Evolutionary conservation across 2,113 vertebrate species (phyloP).

Genomic region (Ancistrus triradiatus): DNA sequence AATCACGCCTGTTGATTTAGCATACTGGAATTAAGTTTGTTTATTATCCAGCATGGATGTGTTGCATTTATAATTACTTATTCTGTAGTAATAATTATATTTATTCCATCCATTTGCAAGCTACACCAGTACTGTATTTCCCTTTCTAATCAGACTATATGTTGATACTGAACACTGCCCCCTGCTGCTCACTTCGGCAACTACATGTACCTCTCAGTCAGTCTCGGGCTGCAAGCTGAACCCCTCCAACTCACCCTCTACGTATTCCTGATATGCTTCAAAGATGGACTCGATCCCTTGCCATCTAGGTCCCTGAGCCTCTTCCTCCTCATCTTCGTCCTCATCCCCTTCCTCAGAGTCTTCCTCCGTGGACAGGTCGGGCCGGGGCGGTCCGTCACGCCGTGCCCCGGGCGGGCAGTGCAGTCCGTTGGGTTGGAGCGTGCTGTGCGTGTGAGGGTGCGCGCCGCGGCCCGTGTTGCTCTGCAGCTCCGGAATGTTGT

Average conservation of each 20-base stretch:
- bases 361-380: constrained; percentile 66
- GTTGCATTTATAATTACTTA: no score
- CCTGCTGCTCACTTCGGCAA: constrained; percentile 38
- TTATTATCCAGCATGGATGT: no score
- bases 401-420: constrained; percentile 64
- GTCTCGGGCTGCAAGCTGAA: no score
- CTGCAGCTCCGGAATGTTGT: constrained; percentile 97
- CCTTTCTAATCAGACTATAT: no score
- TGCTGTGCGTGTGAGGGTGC: constrained; percentile 33
- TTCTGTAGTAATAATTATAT: no score
- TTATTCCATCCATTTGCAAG: no score
- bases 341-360: constrained; percentile 74
- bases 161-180: constrained; percentile 30
- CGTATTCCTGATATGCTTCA: constrained; percentile 96
- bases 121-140: no score
- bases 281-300: constrained; percentile 94
- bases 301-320: constrained; percentile 78
- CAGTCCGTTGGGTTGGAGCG: constrained; percentile 81
- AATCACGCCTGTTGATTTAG: no score
- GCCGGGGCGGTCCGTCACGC: constrained; percentile 60
- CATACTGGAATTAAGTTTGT: no score
- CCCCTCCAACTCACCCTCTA: constrained; percentile 87
- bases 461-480: constrained; percentile 58
- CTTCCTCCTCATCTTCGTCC: constrained; percentile 65
- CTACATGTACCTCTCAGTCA: not conserved